phyloP scores from a whole-genome alignment of 2,113 vertebrate species.

The Carassius gibelio region DNA sequence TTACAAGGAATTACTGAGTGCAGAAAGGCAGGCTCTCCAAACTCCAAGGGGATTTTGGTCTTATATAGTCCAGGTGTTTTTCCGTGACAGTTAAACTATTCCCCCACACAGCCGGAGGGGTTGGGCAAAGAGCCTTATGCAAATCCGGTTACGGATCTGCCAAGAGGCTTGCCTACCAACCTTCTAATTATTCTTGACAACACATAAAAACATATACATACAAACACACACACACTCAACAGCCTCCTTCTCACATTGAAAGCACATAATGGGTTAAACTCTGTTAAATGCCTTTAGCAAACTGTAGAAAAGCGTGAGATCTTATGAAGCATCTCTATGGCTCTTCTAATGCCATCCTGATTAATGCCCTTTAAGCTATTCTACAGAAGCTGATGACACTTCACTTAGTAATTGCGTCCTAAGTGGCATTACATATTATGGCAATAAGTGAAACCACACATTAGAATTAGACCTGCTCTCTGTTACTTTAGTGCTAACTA shows the following conservation, averaged over 20 bases:
- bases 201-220: conserved; percentile 6
- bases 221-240: conserved; percentile 6
- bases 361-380: neutral
- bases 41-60: conserved; percentile 62
- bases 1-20: neutral
- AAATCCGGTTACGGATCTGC: conserved; percentile 70
- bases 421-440: neutral
- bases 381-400: neutral
- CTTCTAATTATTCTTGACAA: conserved; percentile 57
- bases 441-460: neutral
- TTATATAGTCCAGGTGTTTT: conserved; percentile 82
- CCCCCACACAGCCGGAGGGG: conserved; percentile 67
- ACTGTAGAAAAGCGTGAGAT: too few relatives aligned
- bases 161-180: conserved; percentile 66
- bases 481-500: conserved; percentile 1
- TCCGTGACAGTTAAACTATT: conserved; percentile 78
- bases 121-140: conserved; percentile 77
- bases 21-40: conserved; percentile 10
- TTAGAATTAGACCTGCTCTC: neutral
- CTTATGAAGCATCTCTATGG: neutral
- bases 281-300: neutral
- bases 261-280: neutral
- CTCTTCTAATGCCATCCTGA: neutral
- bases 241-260: conserved; percentile 3
- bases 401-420: neutral